These are phyloP conservation scores for Malaclemys terrapin DNA, from an alignment of 2,113 vertebrate genomes.

Conservation along the genomic window DNA sequence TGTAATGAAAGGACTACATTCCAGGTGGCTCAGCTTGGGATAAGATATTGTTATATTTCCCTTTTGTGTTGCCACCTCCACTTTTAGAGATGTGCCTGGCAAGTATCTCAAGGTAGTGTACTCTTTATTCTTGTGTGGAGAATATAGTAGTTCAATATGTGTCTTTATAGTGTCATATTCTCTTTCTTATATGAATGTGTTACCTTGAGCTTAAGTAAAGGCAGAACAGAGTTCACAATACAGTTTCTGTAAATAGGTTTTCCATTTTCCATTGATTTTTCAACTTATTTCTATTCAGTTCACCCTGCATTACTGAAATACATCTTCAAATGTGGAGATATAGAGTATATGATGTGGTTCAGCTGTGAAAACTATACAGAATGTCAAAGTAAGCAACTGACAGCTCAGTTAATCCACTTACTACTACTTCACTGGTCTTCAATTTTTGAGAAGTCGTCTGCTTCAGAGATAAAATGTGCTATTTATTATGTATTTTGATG, in stretches of 20 bases:
- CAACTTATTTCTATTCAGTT: conserved; percentile 9
- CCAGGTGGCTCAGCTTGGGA: neutral
- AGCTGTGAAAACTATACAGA: neutral
- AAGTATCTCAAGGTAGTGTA: neutral
- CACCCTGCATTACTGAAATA: neutral
- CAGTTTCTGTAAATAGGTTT: neutral
- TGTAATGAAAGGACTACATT: neutral
- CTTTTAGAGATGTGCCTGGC: neutral
- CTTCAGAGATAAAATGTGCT: too few species aligned
- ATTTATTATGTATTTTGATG: too few species aligned
- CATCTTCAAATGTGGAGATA: neutral
- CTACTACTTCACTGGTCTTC: neutral
- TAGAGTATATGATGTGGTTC: neutral
- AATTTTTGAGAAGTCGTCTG: too few species aligned
- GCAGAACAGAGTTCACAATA: neutral
- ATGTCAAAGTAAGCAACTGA: neutral
- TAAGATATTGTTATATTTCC: neutral
- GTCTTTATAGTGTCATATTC: neutral
- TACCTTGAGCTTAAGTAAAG: fast-evolving
- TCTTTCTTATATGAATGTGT: neutral
- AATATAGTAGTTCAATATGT: neutral
- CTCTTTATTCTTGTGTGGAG: neutral
- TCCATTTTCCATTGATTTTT: neutral
- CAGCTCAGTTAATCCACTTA: neutral
- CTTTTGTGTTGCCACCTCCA: neutral